Evolutionary conservation across 2,113 vertebrate genomes (phyloP).

Genomic region (Macaca fascicularis): T2T-MFA8v1.1 NC_088385.1:134902001-134902500

Average conservation of each 20-base stretch:
- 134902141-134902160: not conserved
- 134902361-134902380: not conserved
- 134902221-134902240: not conserved
- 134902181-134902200: not conserved
- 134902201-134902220: not conserved
- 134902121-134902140: not conserved
- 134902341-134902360: not conserved
- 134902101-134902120: not conserved
- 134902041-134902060: not conserved
- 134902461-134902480: no score
- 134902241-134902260: not conserved
- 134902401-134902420: not conserved
- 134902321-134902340: not conserved
- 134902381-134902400: no score
- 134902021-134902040: not conserved
- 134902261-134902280: rapidly evolving
- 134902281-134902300: not conserved
- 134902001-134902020: not conserved
- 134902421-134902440: not conserved
- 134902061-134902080: not conserved
- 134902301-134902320: no score
- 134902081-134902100: no score
- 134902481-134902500: not conserved
- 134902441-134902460: not conserved
- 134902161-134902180: not conserved